These are phyloP conservation scores for Apteryx mantelli DNA, from an alignment of 2,113 vertebrate genomes.

Conservation along the genomic window DNA sequence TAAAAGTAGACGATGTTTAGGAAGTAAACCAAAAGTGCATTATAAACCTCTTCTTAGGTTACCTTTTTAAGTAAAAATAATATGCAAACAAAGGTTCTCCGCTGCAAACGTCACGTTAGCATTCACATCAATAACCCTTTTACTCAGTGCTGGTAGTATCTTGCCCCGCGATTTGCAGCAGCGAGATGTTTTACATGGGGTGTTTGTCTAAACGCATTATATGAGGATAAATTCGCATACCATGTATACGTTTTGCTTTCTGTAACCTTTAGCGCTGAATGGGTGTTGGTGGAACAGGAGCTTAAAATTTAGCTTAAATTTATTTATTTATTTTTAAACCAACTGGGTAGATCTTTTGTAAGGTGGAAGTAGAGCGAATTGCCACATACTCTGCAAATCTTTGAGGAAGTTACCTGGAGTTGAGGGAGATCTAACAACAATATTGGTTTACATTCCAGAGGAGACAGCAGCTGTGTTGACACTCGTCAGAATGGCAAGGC, in stretches of 20 bases:
- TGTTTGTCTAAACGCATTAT: neutral
- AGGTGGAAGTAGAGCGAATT: neutral
- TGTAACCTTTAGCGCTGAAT: neutral
- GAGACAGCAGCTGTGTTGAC: slow-evolving; percentile 82
- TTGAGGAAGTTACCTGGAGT: slow-evolving; percentile 74
- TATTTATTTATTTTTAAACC: slow-evolving; percentile 8
- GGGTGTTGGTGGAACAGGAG: rapidly evolving
- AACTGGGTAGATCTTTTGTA: neutral
- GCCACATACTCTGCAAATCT: slow-evolving; percentile 47
- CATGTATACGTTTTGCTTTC: neutral
- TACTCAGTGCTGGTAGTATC: neutral
- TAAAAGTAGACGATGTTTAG: neutral
- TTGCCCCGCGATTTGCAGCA: neutral
- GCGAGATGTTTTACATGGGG: neutral
- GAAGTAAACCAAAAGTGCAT: neutral
- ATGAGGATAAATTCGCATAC: neutral
- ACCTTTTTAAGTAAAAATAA: neutral
- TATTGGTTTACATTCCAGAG: slow-evolving; percentile 82
- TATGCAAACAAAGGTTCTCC: neutral
- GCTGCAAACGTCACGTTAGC: neutral
- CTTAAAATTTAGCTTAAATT: neutral
- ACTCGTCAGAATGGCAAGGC: slow-evolving; percentile 60
- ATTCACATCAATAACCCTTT: neutral
- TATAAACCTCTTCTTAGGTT: slow-evolving; percentile 21
- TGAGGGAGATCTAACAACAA: slow-evolving; percentile 76